Percentiles rank a stretch among this genome's conserved stretches.
Conservation (phyloP, 2,113 vertebrate species). For the pig (Sus scrofa) region DNA sequence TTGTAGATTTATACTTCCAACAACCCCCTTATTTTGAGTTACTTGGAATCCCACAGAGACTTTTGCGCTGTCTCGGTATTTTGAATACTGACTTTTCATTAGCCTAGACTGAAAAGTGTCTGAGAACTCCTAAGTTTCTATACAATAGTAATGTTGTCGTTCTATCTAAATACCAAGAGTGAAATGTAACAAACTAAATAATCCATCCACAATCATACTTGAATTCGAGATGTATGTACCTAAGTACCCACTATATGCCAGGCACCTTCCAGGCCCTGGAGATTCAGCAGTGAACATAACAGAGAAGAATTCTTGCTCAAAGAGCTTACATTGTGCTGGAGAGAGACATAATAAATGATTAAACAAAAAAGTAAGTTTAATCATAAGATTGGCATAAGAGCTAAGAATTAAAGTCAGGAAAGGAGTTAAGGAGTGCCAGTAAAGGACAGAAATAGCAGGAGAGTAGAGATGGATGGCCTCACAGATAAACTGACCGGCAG, state of each 20-base stretch:
- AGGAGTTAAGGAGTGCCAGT: neutral
- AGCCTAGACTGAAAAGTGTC: neutral
- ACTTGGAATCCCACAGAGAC: slow-evolving; percentile 50
- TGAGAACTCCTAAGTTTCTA: slow-evolving; percentile 15
- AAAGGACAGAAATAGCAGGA: neutral
- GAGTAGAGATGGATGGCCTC: neutral
- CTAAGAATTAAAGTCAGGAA: neutral
- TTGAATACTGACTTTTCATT: neutral
- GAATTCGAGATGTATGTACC: neutral
- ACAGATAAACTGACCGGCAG: neutral
- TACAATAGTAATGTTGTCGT: neutral
- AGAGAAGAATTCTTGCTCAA: neutral
- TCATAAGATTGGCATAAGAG: neutral
- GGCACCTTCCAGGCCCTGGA: neutral
- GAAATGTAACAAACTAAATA: slow-evolving; percentile 1
- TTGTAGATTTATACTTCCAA: slow-evolving; percentile 61
- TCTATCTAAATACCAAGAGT: neutral
- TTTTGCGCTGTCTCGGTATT: neutral
- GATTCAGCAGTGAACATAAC: neutral
- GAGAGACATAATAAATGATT: neutral
- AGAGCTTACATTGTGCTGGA: neutral
- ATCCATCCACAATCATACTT: neutral
- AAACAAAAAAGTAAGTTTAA: neutral
- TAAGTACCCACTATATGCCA: neutral
- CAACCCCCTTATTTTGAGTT: slow-evolving; percentile 41